A percentile compares a stretch with the other conserved stretches of the same genome.
Evolutionary conservation across 2,113 vertebrate genomes (phyloP).

Genomic region (Oryzias celebensis): DNA sequence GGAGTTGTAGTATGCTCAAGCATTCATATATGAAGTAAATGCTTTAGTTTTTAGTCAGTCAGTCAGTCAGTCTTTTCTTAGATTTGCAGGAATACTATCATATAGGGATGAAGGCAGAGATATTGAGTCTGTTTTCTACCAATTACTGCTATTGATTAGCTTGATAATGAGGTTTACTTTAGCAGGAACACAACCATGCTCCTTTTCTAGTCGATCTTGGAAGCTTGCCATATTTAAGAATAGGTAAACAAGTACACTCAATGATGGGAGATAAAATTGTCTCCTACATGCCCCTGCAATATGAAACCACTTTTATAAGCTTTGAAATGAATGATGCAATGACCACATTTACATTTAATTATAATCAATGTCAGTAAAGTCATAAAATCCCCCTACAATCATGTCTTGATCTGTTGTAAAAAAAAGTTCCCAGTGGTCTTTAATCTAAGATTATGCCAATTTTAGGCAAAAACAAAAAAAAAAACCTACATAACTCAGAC

Average conservation of each 20-base stretch:
- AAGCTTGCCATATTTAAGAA: constrained; percentile 28
- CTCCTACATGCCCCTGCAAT: neutral
- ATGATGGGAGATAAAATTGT: constrained; percentile 19
- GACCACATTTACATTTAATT: neutral
- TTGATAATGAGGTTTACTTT: constrained; percentile 56
- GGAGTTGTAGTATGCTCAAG: neutral
- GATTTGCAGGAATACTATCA: constrained; percentile 21
- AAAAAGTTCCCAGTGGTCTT: too few species aligned
- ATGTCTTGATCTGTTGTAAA: too few species aligned
- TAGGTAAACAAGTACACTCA: constrained; percentile 27
- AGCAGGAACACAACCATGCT: constrained; percentile 43
- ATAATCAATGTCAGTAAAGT: too few species aligned
- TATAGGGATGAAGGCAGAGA: constrained; percentile 36
- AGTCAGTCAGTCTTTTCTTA: neutral
- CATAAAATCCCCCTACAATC: too few species aligned
- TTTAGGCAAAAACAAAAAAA: too few species aligned
- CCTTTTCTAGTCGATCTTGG: constrained; percentile 42
- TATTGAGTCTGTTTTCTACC: constrained; percentile 42
- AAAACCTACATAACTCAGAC: too few species aligned
- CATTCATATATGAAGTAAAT: neutral
- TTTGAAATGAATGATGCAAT: neutral
- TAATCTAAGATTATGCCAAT: too few species aligned
- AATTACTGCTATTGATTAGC: constrained; percentile 60
- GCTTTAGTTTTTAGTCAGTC: neutral
- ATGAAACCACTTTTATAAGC: neutral